Evolutionary conservation across 1,140 invertebrate genomes (phyloP), one percentile per base, ranked within the genome.

Genomic region (Heliothis subflexa): DNA sequence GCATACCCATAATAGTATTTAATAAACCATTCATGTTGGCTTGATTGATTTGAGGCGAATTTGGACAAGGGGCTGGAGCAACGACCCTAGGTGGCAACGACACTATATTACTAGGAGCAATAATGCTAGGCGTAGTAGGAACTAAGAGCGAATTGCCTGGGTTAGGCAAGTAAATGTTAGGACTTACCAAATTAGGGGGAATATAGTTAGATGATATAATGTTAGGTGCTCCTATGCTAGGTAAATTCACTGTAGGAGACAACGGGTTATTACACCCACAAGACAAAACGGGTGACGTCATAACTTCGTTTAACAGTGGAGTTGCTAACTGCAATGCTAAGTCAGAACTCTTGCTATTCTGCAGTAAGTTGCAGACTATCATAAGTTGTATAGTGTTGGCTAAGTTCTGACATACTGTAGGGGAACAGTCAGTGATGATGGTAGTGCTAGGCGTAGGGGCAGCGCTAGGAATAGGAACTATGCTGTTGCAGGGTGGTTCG

Each of bases 401-500:
- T 55, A 94, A 57, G 55, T 91, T 92, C 61, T 93, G 86, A 50
- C 92, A 94, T 0, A 91, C 85, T 14, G 88, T 76, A 45, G 92
- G 92, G 2, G 90, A 87, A 61, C 89, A 93, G 59, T 94, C 92
- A 1, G 91, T 91, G 16, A 91, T 89, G 7, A 93, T 81, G 1
- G 85, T 89, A 21, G 91, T 88, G 10, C 82, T 81, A 12, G 83
- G 80, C 11, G 82, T 33, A 16, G 85, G 25, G 50, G 62, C 64
- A 1, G 66, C 47, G 25, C 75, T 81, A 10, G 77, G 55, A 11
- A 73, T n/a, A 21, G 81, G 76, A 12, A 78, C 21, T 12, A 78
- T 16, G 45, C 13, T 79, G 62, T 78, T 79, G 47, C 54, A 66
- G 13, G 73, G 78, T 28, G 75, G 62, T 28, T 79, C 81, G 25